Evolutionary conservation across 1,140 invertebrate species (phyloP).

Genomic region (Polyergus mexicanus): DNA sequence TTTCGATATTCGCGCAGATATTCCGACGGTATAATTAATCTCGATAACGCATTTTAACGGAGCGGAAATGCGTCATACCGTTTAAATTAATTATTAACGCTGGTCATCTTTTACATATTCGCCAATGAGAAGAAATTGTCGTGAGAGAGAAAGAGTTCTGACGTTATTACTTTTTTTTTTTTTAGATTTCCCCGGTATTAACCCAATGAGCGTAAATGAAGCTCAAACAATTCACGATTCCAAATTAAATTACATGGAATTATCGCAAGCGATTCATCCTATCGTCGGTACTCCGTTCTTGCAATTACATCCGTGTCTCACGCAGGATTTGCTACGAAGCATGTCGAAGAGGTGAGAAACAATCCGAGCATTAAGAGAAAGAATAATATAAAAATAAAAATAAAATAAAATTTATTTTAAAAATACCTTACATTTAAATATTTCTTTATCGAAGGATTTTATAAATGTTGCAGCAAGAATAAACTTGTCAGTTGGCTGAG

Average conservation of each 20-base stretch:
- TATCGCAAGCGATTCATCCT: constrained; percentile 85
- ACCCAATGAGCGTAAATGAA: constrained; percentile 84
- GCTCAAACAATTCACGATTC: constrained; percentile 73
- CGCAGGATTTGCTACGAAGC: constrained; percentile 79
- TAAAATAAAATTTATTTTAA: not conserved
- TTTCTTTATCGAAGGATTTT: not conserved
- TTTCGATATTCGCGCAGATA: constrained; percentile 60
- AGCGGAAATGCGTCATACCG: constrained; percentile 34
- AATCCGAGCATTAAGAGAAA: not conserved
- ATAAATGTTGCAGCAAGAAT: constrained; percentile 81
- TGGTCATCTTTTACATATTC: constrained; percentile 28
- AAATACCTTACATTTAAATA: not conserved
- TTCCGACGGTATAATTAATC: constrained; percentile 45
- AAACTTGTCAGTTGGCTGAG: constrained; percentile 85
- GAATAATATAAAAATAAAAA: not conserved
- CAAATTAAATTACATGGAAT: constrained; percentile 78
- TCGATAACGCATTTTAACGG: constrained; percentile 26
- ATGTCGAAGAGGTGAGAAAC: constrained; percentile 79
- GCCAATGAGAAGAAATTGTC: constrained; percentile 36
- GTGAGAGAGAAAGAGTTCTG: not conserved
- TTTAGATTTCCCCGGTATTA: constrained; percentile 82
- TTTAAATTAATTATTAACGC: constrained; percentile 42
- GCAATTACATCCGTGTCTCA: constrained; percentile 85
- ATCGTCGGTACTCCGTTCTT: constrained; percentile 83
- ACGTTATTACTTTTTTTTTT: constrained; percentile 38